These are phyloP conservation scores for roundworm (Caenorhabditis elegans) DNA, from an alignment of 1,140 invertebrate genomes.

Conservation along the genomic window WBcel235 BX284606.5:4246501-4247000, in stretches of 20 bases:
- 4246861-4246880: slow-evolving; percentile 16
- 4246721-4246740: neutral
- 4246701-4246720: neutral
- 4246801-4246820: slow-evolving; percentile 7
- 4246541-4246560: too few relatives aligned
- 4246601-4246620: neutral
- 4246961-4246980: neutral
- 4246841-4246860: neutral
- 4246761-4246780: neutral
- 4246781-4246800: neutral
- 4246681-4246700: slow-evolving; percentile 16
- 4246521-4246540: too few relatives aligned
- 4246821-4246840: neutral
- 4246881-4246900: neutral
- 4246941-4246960: slow-evolving; percentile 10
- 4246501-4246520: too few relatives aligned
- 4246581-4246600: neutral
- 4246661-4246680: neutral
- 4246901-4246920: slow-evolving; percentile 8
- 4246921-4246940: neutral
- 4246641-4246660: neutral
- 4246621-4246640: neutral
- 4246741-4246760: neutral
- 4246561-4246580: neutral
- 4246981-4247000: slow-evolving; percentile 7